Conservation (phyloP, 2,113 vertebrate genomes). For the Calyptommatus sinebrachiatus region DNA sequence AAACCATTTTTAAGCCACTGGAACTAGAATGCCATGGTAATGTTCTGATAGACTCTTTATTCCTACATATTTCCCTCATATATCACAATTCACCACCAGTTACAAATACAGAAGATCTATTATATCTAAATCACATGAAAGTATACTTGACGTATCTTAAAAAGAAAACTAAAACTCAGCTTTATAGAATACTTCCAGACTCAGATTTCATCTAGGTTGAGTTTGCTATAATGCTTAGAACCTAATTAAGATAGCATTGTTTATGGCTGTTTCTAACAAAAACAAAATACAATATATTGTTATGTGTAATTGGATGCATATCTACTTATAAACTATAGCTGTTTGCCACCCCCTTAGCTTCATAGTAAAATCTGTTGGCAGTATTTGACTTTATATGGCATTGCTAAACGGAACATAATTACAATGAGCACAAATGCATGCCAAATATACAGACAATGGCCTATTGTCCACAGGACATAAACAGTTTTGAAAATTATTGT, state of each 20-base stretch:
- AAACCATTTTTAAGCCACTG: no score
- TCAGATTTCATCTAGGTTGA: not conserved
- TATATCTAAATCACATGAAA: not conserved
- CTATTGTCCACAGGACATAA: not conserved
- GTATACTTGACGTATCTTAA: not conserved
- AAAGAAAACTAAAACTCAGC: not conserved
- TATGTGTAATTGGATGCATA: not conserved
- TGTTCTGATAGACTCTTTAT: no score
- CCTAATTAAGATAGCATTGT: not conserved
- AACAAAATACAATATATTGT: not conserved
- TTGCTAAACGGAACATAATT: not conserved
- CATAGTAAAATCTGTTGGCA: not conserved
- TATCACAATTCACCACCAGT: no score
- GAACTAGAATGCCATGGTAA: no score
- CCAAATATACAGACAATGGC: not conserved
- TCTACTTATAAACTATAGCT: not conserved
- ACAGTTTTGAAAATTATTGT: not conserved
- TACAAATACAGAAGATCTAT: no score
- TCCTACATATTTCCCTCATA: no score
- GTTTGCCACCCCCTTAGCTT: not conserved
- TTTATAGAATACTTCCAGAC: not conserved
- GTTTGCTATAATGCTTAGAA: not conserved
- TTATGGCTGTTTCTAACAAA: not conserved
- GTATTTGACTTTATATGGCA: not conserved
- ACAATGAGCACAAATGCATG: not conserved